Evolutionary conservation across 92 coral and sea anemone species (phyloP), one percentile per base, ranked within the genome.

Genomic region (Zoanthus gigantus): DNA sequence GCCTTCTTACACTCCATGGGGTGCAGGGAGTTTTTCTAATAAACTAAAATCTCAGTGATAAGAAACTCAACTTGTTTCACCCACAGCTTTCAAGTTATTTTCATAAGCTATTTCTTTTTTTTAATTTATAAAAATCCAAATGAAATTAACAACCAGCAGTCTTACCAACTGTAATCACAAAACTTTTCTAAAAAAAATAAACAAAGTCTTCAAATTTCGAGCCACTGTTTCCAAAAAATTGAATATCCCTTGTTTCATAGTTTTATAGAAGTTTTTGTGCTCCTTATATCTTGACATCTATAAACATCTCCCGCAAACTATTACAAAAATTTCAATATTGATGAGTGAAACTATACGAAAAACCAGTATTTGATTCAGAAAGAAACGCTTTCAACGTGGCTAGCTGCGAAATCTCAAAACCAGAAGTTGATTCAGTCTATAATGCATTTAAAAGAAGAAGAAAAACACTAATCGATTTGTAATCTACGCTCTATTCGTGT

Each of bases 271-370:
- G 74, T 42, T 81, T 67, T 66, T 32, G 57, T 66, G 42, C 29
- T 63, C 46, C 46, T 44, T 81, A 63, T 63, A 81, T 66, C 85
- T 81, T 18, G 46, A 66, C 46, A 80, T 80, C 85, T 66, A 15
- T 63, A 80, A 80, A 61, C 84, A 79, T 44, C 45, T 63, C 84
- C 84, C 84, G 32, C 84, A 58, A 61, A 65, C 29, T 80, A 32
- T 37, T 42, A 80, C 65, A 71, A 48, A 65, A 65, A 63, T 80
- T 80, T 45, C 48, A 80, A 66, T 34, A 44, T 46, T 32, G 85
- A 45, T 37, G 72, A 14, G 48, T 48, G 69, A 32, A 80, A 45
- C 13, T n/a, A 53, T 61, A 45, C 31, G 56, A 63, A 31, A 11
- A 77, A 17, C 7, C 69, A 63, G 69, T 6, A 10, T 14, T 63